These are phyloP conservation scores for Sycobia sp. DNA, from an alignment of 1,140 invertebrate species.

Conservation along the genomic window DNA sequence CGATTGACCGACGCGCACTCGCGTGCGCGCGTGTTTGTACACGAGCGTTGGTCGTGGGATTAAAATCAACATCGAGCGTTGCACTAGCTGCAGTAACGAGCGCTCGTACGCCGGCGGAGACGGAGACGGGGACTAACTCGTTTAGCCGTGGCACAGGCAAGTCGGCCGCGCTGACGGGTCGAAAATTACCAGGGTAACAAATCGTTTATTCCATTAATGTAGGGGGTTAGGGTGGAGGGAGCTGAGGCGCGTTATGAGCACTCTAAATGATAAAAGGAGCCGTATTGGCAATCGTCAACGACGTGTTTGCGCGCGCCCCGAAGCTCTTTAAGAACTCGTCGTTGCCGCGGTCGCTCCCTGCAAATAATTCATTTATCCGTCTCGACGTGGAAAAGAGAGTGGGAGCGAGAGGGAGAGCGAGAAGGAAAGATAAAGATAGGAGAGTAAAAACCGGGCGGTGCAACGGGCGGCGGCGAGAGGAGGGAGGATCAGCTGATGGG, in stretches of 20 bases:
- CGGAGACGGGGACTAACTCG: too few relatives aligned
- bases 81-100: too few relatives aligned
- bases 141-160: not conserved
- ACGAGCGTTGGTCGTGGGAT: too few relatives aligned
- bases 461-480: not conserved
- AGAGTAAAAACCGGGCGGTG: not conserved
- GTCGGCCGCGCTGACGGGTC: constrained; percentile 1
- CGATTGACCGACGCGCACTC: too few relatives aligned
- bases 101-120: too few relatives aligned
- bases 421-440: not conserved
- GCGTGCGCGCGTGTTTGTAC: too few relatives aligned
- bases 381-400: too few relatives aligned
- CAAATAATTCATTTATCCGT: constrained; percentile 36
- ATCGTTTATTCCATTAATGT: constrained; percentile 12
- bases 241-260: not conserved
- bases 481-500: not conserved
- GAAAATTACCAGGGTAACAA: constrained; percentile 10
- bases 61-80: too few relatives aligned
- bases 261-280: not conserved
- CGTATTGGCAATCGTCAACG: not conserved
- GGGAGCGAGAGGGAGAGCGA: constrained; percentile 26
- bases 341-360: not conserved
- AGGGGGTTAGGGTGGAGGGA: too few relatives aligned
- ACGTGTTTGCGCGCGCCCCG: not conserved
- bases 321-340: constrained; percentile 16